These are phyloP conservation scores for Empidonax alnorum DNA, from an alignment of 2,113 vertebrate genomes.

Conservation along the genomic window DNA sequence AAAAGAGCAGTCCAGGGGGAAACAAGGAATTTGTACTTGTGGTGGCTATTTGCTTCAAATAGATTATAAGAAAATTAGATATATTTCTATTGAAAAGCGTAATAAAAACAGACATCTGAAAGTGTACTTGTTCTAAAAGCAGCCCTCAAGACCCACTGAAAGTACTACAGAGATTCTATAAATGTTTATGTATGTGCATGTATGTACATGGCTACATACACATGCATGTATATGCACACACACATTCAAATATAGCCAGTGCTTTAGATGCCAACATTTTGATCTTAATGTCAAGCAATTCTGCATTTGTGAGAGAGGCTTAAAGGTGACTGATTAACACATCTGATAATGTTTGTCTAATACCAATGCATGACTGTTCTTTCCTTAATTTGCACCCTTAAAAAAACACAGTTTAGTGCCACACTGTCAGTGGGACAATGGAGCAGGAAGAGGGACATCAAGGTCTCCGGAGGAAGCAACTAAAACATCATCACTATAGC, in stretches of 20 bases:
- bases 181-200: not conserved
- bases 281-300: not conserved
- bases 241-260: not conserved
- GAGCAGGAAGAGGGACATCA: not conserved
- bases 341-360: not conserved
- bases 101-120: not conserved
- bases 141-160: not conserved
- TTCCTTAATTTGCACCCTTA: not conserved
- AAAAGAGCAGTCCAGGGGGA: not conserved
- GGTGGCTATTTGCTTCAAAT: not conserved
- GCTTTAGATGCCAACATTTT: not conserved
- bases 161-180: not conserved
- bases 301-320: not conserved
- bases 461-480: not conserved
- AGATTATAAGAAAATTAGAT: not conserved
- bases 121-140: not conserved
- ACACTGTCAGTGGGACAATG: not conserved
- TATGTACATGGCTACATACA: too few relatives aligned
- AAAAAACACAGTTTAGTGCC: not conserved
- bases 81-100: not conserved
- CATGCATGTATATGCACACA: not conserved
- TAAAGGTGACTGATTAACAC: not conserved
- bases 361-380: not conserved
- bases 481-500: not conserved
- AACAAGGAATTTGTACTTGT: not conserved